Base-by-base conservation (phyloP, 1,140 invertebrate species). In the Aphidius ervi region DNA sequence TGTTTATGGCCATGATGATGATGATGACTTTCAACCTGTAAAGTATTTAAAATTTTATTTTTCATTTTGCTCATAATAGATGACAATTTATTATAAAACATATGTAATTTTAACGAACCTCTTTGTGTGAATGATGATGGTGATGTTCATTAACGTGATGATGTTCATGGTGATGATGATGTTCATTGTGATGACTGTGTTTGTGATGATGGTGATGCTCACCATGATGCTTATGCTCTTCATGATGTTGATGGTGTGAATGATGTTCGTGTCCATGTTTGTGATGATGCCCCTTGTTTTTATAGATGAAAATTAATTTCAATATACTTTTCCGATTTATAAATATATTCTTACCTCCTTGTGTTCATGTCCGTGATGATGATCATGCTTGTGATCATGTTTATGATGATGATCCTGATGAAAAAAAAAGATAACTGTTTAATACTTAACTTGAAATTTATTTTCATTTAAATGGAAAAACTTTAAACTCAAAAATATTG, bases 1-100 rank as follows among this genome's bases (percentile, higher is more conserved):
- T 77, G 74, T 1, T 71, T 73, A 55, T 78, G 74, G 2, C 72
- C 72, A 16, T 77, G 74, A 56, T 76, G 74, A 45, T 76, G 74
- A 42, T 76, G 72, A 61, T 77, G 75, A 5, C 64, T 74, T 56
- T 77, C 74, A 6, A 69, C 73, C 23, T 31, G 23, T 31, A 3
- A 31, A 31, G 4, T 31, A 31, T 31, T 31, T 31, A 31, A 31
- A 31, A 31, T 31, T 3, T 31, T 31, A 31, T 3, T 31, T 31
- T 31, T 31, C 23, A 31, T 31, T 31, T 31, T 31, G 23, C 16
- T 16, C 1, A 16, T 16, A 16, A 16, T 16, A 16, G 16, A 16
- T 16, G 16, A 16, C 16, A 0, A 16, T 0, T 16, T 16, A 16
- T 16, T 16, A 16, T 16, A 16, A 16, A 16, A 16, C 1, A 16